Base-by-base conservation (phyloP, 1,140 invertebrate species). In the Musca domestica region DNA sequence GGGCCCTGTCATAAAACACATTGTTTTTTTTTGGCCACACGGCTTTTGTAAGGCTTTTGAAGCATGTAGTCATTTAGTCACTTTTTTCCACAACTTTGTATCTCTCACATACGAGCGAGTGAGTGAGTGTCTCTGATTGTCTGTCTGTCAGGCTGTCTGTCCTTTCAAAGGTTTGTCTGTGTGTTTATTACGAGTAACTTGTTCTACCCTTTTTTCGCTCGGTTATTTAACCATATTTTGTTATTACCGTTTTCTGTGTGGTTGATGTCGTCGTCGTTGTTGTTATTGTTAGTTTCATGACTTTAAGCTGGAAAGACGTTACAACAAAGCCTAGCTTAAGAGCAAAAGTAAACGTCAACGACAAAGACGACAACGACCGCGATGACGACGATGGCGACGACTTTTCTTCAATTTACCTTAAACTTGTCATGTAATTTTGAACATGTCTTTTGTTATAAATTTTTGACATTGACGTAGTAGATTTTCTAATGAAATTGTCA, bases 401-500 rank as follows among this genome's bases (percentile, higher is more conserved):
- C 56, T 34, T 61, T 58, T 61, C 56, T 34, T 34, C 30, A 61
- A 34, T 51, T 61, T 61, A 61, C 56, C 56, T 61, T 61, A 61
- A 61, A 61, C 56, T 61, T 61, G 56, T 61, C 56, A 61, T 61
- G 56, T 61, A 34, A 27, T 41, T 61, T 61, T 61, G 34, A 19
- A 61, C 56, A 61, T 34, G 56, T 61, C 56, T 61, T 61, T 61
- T 61, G 56, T 61, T 61, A 61, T 61, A 34, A 17, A 61, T 51
- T 34, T 64, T 51, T 66, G 65, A 66, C 65, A 66, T 66, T 66
- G 65, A 66, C 65, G 65, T 34, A 66, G 65, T 66, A 15, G 48
- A 19, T 47, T 54, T 66, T 66, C 65, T 66, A 66, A 66, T 66
- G 65, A 66, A 66, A 54, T 54, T 66, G 65, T 66, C 65, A 66